A percentile compares a stretch with the other conserved stretches of the same genome.
Evolutionary conservation across 92 coral and sea anemone species (phyloP).

Genomic region (Phenganax subtilis): DNA sequence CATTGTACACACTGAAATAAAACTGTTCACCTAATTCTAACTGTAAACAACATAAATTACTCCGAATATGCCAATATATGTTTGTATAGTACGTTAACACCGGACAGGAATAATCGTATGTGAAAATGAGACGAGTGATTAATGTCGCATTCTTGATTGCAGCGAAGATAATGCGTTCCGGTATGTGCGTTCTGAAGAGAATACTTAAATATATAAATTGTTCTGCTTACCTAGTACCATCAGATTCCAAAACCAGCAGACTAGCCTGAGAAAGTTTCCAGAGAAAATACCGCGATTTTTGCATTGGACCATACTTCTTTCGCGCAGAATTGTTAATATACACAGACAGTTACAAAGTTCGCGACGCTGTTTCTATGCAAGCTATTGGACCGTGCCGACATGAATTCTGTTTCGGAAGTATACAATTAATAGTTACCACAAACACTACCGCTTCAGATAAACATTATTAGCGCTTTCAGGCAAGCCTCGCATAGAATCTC

Average conservation of each 20-base stretch:
- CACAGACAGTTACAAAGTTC: not conserved
- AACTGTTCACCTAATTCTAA: not conserved
- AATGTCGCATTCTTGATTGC: not conserved
- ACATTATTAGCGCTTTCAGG: not conserved
- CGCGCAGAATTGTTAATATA: not conserved
- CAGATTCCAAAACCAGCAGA: not conserved
- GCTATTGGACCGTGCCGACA: not conserved
- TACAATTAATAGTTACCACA: slow-evolving; percentile 8
- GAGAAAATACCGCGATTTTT: not conserved
- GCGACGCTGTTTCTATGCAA: not conserved
- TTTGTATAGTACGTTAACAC: not conserved
- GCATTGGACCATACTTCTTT: not conserved
- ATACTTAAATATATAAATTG: slow-evolving; percentile 1
- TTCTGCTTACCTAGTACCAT: not conserved
- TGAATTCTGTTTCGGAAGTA: slow-evolving; percentile 9
- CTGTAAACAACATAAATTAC: not conserved
- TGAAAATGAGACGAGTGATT: not conserved
- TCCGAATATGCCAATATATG: not conserved
- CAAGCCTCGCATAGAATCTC: not conserved
- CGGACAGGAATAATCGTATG: not conserved
- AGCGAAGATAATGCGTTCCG: slow-evolving; percentile 10
- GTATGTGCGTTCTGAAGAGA: not conserved
- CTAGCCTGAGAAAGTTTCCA: not conserved
- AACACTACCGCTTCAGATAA: not conserved
- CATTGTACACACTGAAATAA: not conserved